Evolutionary conservation across 2,113 vertebrate genomes (phyloP).

Genomic region (Nycticebus coucang): DNA sequence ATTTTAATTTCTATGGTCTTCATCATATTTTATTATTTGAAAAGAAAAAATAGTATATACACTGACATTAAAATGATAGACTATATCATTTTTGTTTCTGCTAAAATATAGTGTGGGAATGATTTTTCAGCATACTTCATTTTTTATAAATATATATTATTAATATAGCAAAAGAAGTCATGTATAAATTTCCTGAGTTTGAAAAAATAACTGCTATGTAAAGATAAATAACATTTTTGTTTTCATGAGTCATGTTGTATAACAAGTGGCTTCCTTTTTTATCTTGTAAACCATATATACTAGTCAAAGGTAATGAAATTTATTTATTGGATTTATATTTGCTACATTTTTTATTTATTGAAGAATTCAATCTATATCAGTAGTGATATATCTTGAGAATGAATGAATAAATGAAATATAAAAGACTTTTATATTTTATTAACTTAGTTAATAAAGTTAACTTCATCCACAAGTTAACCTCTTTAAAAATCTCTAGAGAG

Average conservation of each 20-base stretch:
- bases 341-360: neutral
- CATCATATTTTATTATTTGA: neutral
- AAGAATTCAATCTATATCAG: neutral
- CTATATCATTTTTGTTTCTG: neutral
- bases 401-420: neutral
- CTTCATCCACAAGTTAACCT: neutral
- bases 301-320: constrained; percentile 14
- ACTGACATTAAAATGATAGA: constrained; percentile 15
- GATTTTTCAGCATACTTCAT: neutral
- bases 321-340: neutral
- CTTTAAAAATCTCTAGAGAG: neutral
- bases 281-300: neutral
- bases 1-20: constrained; percentile 26
- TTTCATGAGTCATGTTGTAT: neutral
- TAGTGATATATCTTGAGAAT: neutral
- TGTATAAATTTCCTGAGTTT: constrained; percentile 33
- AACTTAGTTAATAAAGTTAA: neutral
- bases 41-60: neutral
- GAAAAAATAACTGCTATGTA: neutral
- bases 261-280: neutral
- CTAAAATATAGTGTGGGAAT: neutral
- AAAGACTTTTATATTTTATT: neutral
- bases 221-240: neutral
- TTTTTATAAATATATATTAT: neutral
- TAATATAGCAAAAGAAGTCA: neutral